These are phyloP conservation scores for Rhabdophis nuchalis DNA, from an alignment of 2,797 vertebrate species.

Conservation along the genomic window DNA sequence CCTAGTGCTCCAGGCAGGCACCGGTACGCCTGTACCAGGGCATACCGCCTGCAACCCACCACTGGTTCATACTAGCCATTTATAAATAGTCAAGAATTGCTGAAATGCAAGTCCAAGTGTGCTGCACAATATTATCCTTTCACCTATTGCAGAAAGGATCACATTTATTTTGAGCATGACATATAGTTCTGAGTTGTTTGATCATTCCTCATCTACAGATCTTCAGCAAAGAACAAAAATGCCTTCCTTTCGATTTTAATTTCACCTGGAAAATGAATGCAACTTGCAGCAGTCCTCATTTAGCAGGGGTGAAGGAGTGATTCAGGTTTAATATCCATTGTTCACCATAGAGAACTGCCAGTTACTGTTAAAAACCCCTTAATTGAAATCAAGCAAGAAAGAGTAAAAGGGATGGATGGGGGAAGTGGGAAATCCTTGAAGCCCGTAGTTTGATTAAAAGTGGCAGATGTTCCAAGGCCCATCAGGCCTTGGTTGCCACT, in stretches of 20 bases:
- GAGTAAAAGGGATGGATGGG: conserved; percentile 6
- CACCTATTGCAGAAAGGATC: not conserved
- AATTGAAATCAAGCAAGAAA: not conserved
- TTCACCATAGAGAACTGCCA: not conserved
- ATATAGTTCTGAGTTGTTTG: not conserved
- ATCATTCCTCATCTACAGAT: not conserved
- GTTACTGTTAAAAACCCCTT: not conserved
- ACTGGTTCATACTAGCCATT: not conserved
- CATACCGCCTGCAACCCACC: too few species aligned
- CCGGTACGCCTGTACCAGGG: too few species aligned
- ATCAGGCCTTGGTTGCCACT: conserved; percentile 47
- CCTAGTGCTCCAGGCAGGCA: too few species aligned
- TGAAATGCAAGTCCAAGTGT: not conserved
- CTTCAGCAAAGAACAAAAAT: not conserved
- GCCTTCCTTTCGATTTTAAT: not conserved
- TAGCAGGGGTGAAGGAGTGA: not conserved
- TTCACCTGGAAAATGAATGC: not conserved
- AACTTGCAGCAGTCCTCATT: not conserved
- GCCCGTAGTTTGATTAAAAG: conserved; percentile 20
- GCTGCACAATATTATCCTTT: not conserved
- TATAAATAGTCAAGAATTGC: not conserved
- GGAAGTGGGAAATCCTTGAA: conserved; percentile 16
- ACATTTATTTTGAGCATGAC: not conserved
- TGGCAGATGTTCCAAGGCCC: conserved; percentile 46
- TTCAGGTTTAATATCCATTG: not conserved